These are phyloP conservation scores for Eubasilissa regina DNA, from an alignment of 1,140 invertebrate genomes.

Conservation along the genomic window DNA sequence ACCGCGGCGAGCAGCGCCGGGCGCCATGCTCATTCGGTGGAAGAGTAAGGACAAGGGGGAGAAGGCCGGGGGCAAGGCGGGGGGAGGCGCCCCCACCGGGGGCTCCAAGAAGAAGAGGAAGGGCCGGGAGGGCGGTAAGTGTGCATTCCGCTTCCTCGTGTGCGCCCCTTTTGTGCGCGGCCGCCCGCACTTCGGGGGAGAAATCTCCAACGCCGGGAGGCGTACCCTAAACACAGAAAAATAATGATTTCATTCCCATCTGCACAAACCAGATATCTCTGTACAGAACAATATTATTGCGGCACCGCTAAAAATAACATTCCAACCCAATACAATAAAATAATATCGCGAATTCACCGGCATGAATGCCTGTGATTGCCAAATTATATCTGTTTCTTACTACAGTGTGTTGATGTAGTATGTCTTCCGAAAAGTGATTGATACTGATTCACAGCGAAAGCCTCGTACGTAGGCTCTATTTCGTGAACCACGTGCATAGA, in stretches of 20 bases:
- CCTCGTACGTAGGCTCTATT: too few relatives aligned
- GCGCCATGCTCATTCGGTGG: constrained; percentile 58
- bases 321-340: too few relatives aligned
- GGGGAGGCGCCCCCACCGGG: constrained; percentile 44
- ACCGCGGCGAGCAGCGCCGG: constrained; percentile 2
- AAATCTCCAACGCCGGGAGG: not conserved
- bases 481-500: not conserved
- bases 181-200: not conserved
- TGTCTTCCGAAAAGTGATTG: too few relatives aligned
- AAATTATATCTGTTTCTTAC: not conserved
- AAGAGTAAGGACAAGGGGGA: constrained; percentile 59
- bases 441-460: too few relatives aligned
- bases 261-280: not conserved
- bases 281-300: not conserved
- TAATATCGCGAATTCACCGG: too few relatives aligned
- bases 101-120: constrained; percentile 59
- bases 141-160: not conserved
- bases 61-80: constrained; percentile 49
- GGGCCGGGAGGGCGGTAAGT: constrained; percentile 58
- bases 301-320: not conserved
- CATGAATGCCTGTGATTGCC: not conserved
- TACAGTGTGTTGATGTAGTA: too few relatives aligned
- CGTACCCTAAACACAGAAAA: not conserved
- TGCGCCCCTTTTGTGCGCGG: not conserved
- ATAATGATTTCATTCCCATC: not conserved